These are phyloP conservation scores for Drosophila arizonae DNA, from an alignment of 1,140 invertebrate species.

Conservation along the genomic window DNA sequence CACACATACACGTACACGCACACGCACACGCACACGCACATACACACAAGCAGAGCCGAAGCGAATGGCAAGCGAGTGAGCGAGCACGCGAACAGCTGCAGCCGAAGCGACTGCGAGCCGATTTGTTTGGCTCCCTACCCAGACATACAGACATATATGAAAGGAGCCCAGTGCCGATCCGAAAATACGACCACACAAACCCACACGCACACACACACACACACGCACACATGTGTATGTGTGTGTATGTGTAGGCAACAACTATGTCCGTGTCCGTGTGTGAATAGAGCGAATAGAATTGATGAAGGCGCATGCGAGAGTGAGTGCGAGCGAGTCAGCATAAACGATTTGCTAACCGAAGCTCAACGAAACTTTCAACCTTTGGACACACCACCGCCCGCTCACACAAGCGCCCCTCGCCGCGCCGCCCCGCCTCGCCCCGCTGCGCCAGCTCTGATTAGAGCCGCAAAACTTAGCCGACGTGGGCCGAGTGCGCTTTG, in stretches of 20 bases:
- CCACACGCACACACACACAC: slow-evolving; percentile 25
- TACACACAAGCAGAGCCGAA: slow-evolving; percentile 13
- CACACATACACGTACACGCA: slow-evolving; percentile 9
- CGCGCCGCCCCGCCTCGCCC: not conserved
- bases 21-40: slow-evolving; percentile 19
- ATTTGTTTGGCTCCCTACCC: slow-evolving; percentile 25
- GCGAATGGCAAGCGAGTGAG: slow-evolving; percentile 11
- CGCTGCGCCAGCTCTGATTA: slow-evolving; percentile 46
- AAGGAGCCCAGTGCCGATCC: slow-evolving; percentile 36
- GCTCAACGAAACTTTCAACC: slow-evolving; percentile 45
- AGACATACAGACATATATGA: slow-evolving; percentile 1
- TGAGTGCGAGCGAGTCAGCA: slow-evolving; percentile 33
- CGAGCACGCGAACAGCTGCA: slow-evolving; percentile 22
- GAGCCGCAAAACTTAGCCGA: slow-evolving; percentile 51
- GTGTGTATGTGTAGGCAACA: slow-evolving; percentile 30
- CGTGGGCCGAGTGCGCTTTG: slow-evolving; percentile 38
- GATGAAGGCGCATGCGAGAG: slow-evolving; percentile 7
- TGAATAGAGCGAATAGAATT: slow-evolving; percentile 43
- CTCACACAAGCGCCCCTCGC: not conserved
- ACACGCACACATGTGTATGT: slow-evolving; percentile 13
- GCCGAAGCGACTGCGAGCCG: slow-evolving; percentile 24
- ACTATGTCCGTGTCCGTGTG: slow-evolving; percentile 32
- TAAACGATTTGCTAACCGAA: slow-evolving; percentile 67
- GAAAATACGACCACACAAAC: slow-evolving; percentile 50
- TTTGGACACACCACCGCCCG: slow-evolving; percentile 2